phyloP scores from a whole-genome alignment of 2,113 vertebrate genomes.

The Callocephalon fimbriatum region DNA sequence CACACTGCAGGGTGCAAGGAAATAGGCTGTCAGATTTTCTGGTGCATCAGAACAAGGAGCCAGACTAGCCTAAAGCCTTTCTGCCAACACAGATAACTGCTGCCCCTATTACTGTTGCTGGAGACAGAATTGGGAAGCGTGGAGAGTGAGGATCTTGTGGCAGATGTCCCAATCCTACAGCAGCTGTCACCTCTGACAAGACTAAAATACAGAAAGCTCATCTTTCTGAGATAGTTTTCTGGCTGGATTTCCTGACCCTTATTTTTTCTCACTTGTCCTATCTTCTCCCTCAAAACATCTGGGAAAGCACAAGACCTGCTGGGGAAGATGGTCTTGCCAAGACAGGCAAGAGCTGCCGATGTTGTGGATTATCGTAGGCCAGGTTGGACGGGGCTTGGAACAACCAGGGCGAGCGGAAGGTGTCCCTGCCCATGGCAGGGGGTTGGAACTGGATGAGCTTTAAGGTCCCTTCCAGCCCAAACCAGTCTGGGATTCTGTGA shows the following conservation, averaged over 20 bases:
- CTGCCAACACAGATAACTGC: not conserved
- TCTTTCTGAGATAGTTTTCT: not conserved
- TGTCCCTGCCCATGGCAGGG: not conserved
- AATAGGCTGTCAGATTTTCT: not conserved
- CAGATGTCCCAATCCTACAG: not conserved
- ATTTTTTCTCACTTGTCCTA: not conserved
- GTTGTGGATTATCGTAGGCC: not conserved
- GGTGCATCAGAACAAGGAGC: not conserved
- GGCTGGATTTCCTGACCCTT: not conserved
- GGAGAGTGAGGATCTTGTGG: not conserved
- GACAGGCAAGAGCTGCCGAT: not conserved
- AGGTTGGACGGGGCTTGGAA: not conserved
- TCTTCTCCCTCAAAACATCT: not conserved
- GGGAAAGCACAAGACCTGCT: not conserved
- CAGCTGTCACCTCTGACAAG: not conserved
- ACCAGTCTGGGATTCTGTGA: not conserved
- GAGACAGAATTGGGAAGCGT: not conserved
- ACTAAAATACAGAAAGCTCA: not conserved
- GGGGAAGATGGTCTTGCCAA: not conserved
- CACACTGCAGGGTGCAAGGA: not conserved
- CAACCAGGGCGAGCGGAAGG: not conserved
- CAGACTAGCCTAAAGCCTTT: not conserved
- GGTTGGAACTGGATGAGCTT: not conserved
- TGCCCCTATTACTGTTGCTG: not conserved
- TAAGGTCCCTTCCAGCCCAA: not conserved